Conservation (phyloP, 2,113 vertebrate genomes). For the Empidonax traillii region DNA sequence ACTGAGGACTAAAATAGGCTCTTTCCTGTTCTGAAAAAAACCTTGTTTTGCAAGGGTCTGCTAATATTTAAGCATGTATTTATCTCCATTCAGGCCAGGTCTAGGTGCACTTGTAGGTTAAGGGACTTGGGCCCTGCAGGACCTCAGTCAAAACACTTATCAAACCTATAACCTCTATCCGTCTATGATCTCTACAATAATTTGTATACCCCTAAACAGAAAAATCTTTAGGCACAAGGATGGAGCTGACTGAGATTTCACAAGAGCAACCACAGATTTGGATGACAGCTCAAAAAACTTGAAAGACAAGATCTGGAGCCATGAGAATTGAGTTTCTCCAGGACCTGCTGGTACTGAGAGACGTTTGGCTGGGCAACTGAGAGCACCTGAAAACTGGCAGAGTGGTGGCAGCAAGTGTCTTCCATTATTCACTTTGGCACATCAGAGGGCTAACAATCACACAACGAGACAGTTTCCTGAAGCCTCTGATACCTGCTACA, state of each 20-base stretch:
- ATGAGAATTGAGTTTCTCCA: neutral
- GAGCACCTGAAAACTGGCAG: neutral
- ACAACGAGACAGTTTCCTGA: neutral
- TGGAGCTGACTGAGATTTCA: neutral
- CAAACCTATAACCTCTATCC: neutral
- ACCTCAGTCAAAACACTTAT: neutral
- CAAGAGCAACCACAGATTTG: neutral
- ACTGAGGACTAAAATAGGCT: neutral
- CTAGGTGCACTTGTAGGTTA: neutral
- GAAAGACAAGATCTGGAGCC: neutral
- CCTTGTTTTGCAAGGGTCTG: neutral
- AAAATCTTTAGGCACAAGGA: neutral
- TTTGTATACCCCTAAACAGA: neutral
- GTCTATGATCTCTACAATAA: neutral
- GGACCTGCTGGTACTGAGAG: neutral
- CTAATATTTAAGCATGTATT: neutral
- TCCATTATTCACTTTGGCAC: neutral
- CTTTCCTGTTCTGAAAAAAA: neutral
- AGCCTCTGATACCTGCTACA: fast-evolving
- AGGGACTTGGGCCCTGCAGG: neutral
- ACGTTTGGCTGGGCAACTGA: neutral
- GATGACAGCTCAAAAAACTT: neutral
- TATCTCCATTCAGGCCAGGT: neutral
- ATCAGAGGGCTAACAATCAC: neutral
- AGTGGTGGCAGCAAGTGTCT: neutral